Evolutionary conservation across 2,888 invertebrate genomes (phyloP).

Genomic region (Schrankia costaestrigalis): DNA sequence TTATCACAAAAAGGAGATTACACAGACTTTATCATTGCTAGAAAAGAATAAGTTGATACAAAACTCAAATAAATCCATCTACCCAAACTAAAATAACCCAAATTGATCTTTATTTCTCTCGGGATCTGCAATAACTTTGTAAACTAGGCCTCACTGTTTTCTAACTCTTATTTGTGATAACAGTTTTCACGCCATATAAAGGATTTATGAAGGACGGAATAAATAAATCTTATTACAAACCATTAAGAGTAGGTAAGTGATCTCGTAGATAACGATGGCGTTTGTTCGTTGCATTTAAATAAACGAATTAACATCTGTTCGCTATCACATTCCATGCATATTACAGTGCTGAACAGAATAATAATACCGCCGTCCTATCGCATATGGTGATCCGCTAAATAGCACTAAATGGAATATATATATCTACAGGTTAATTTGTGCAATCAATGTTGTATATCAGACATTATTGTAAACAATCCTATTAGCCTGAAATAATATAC

Average conservation of each 20-base stretch:
- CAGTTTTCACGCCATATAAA: no score
- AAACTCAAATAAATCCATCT: no score
- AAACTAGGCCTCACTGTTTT: no score
- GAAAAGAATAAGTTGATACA: no score
- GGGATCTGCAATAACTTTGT: no score
- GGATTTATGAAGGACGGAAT: not conserved
- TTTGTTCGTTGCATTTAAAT: conserved; percentile 30
- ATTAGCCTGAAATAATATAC: no score
- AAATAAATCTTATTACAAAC: conserved; percentile 15
- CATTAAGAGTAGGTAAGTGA: conserved; percentile 19
- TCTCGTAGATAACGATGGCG: conserved; percentile 17
- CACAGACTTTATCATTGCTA: no score
- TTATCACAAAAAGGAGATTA: no score
- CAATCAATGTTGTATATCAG: conserved; percentile 2
- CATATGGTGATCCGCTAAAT: conserved; percentile 15
- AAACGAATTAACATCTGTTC: conserved; percentile 30
- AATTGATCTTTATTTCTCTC: no score
- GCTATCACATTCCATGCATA: conserved; percentile 34
- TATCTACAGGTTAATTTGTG: conserved; percentile 27
- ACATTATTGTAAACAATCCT: no score
- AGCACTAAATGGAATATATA: conserved; percentile 21
- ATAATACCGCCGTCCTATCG: conserved; percentile 24
- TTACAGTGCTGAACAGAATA: conserved; percentile 22
- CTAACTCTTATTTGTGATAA: no score
- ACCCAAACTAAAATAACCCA: no score